Percentiles rank a stretch among this genome's conserved stretches.
phyloP scores from a whole-genome alignment of 1,140 invertebrate genomes.

The Portunus trituberculatus region DNA sequence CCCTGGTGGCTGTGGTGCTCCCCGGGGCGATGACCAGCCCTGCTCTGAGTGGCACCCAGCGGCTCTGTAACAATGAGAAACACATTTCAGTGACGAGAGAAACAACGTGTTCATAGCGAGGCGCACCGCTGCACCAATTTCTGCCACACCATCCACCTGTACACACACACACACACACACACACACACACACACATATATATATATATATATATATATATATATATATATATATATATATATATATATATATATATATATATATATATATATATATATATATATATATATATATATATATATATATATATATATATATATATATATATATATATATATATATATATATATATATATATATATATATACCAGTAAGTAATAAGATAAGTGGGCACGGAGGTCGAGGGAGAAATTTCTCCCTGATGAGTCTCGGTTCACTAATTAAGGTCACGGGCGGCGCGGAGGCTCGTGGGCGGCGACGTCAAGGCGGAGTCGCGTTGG shows the following conservation, averaged over 20 bases:
- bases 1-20: not conserved
- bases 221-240: constrained; percentile 10
- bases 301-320: not conserved
- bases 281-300: not conserved
- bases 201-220: constrained; percentile 26
- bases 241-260: not conserved
- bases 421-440: constrained; percentile 20
- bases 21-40: not conserved
- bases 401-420: not conserved
- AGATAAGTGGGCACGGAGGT: not conserved
- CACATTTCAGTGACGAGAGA: not conserved
- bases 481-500: not conserved
- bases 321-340: not conserved
- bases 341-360: not conserved
- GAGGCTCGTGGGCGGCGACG: not conserved
- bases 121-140: not conserved
- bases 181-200: not conserved
- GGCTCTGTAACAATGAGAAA: not conserved
- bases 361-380: not conserved
- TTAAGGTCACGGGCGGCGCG: not conserved
- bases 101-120: not conserved
- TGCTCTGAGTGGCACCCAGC: not conserved
- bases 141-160: not conserved
- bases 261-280: not conserved
- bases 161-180: not conserved